Base-by-base conservation (phyloP, 1,140 invertebrate genomes). In the Dendrolimus punctatus region DNA sequence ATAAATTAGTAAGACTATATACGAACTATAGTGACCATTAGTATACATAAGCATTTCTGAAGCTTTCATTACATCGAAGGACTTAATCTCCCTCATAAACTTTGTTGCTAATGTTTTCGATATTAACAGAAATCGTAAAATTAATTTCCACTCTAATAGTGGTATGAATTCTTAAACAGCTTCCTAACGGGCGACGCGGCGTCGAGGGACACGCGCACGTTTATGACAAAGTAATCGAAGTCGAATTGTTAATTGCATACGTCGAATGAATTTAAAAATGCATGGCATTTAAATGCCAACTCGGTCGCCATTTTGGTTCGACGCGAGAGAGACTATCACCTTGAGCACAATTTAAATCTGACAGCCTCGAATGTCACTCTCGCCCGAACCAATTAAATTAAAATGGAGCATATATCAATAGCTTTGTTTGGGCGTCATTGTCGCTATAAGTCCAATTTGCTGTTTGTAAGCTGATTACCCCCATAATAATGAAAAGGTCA, bases 201-300 rank as follows among this genome's bases (percentile, higher is more conserved):
- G 55, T 44, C 58, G 57, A 64, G 68, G 73, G 62, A 68, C 58
- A 70, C 60, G 51, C 68, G 60, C 62, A 63, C 63, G 61, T 75
- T 78, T 78, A 80, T 74, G 71, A 80, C 77, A 80, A 74, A 77
- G 76, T 81, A 77, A 81, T 80, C 76, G 73, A 76, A 80, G 68
- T 71, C 66, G 70, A 76, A 80, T 78, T 76, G 70, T 80, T 85
- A 80, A 85, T 82, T 84, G 70, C 69, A 68, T 73, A 75, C 71
- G 72, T 73, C 66, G 74, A 60, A 76, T 78, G 79, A 81, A 77
- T 84, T 74, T 81, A 85, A 85, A 84, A 85, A 83, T 72, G 74
- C 70, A 78, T 84, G 82, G 80, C 82, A 85, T 85, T 85, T 85
- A 85, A 85, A 85, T 85, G 82, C 75, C 82, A 85, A 64, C 71